Evolutionary conservation across 2,113 vertebrate genomes (phyloP), one percentile per base, ranked within the genome.

Genomic region (Odocoileus hemionus): DNA sequence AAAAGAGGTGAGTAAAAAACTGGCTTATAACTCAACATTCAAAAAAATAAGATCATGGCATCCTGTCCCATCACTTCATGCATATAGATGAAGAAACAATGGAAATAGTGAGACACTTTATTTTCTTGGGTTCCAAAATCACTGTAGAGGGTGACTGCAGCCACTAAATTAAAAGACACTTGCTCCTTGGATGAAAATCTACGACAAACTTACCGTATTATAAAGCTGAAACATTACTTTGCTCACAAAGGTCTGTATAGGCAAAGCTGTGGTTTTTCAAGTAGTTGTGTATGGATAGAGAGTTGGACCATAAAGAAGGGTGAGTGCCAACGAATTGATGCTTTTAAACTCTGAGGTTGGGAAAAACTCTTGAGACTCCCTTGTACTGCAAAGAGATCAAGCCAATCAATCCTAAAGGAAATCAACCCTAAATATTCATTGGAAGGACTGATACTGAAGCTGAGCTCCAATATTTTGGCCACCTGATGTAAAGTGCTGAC

Each of bases 241-340:
- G 33, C 64, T 67, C 33, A 21, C 33, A 36, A 11, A 36, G 17
- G 19, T 36, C 17, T 36, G 64, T 36, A 67, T 21, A 21, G 64
- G 64, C n/a, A 21, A 67, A 67, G 64, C n/a, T 70, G 64, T 70
- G 17, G n/a, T 36, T 36, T 70, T 70, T 70, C 64, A 9, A 11
- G 17, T 36, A 70, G 17, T 36, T 8, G 0, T 70, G 9, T 70
- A 36, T 11, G 17, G 64, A 70, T 36, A 70, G 64, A 67, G 33
- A 36, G 64, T 70, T 70, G 64, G n/a, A 70, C 64, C 17, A 70
- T 70, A 70, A 21, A 70, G 64, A 70, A 67, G n/a, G n/a, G 8
- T 36, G 64, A 70, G 64, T 0, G 4, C 17, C 17, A 0, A 36
- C 21, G 17, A 70, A 70, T 2, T 70, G 64, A 70, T 11, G n/a